Evolutionary conservation across 2,113 vertebrate species (phyloP), one percentile per base, ranked within the genome.

Genomic region (Cyphomyrus discorhynchus): DNA sequence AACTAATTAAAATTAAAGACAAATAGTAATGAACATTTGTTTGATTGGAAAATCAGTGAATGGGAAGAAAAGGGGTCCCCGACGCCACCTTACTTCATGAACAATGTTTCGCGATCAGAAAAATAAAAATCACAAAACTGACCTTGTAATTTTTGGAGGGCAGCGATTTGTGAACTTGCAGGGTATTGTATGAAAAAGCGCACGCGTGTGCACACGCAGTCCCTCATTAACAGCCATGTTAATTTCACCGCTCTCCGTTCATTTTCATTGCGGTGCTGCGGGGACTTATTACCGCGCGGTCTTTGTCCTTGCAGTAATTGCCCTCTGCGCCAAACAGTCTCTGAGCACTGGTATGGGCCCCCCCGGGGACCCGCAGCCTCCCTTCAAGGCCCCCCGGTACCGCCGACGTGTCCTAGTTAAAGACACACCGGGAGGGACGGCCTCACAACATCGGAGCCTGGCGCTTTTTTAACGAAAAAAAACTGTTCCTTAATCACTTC

Each of bases 281-380:
- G 95, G 96, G 96, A 97, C 96, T 96, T 95, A 94, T 95, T 95
- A 95, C 90, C 92, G 94, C 92, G 93, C 93, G 94, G 95, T 96
- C 95, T 95, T 94, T 94, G 94, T 95, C 95, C 95, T 94, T 95
- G 93, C 93, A 94, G 91, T 96, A 97, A 97, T 92, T 97, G 95
- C 95, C 96, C 96, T 96, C 96, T 92, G 89, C 90, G 93, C 93
- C 90, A 90, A 93, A 92, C 91, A 91, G 87, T 92, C 91, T 94
- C 93, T 92, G 56, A 90, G 91, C 91, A 87, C 47, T 42, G 83
- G 91, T 89, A 94, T 35, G 95, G 94, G 95, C 88, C 90, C 94
- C 94, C 93, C 91, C 2, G 52, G 87, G 92, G 90, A 93, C 91
- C 85, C 88, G 42, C 21, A 9, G 6, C 42, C 84, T 84, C 91